These are phyloP conservation scores for Rhysida immarginata DNA, from an alignment of 1,140 invertebrate genomes.

Conservation along the genomic window DNA sequence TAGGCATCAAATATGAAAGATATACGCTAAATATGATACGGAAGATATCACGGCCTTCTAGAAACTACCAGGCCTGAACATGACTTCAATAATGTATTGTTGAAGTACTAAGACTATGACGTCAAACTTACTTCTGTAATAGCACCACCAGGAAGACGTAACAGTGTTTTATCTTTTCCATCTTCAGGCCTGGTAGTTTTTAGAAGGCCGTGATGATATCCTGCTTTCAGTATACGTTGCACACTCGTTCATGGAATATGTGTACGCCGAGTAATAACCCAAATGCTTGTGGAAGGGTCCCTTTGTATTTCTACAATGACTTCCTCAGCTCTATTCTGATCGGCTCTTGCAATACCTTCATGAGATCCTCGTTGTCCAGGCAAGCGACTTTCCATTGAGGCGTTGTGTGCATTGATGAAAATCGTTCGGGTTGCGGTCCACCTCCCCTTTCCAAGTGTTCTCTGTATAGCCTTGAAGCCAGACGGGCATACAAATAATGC, in stretches of 20 bases:
- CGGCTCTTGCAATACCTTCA: not conserved
- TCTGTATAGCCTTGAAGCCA: not conserved
- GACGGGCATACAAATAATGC: no score
- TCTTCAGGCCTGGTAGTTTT: no score
- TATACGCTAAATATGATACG: not conserved
- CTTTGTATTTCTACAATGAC: not conserved
- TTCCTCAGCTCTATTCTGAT: not conserved
- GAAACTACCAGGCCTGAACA: no score
- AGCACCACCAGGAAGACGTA: no score
- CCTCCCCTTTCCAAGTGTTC: not conserved
- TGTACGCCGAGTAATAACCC: not conserved
- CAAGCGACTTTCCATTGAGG: not conserved
- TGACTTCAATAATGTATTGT: no score
- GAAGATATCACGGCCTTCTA: not conserved
- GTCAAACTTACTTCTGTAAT: no score
- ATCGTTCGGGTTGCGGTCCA: not conserved
- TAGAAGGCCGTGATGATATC: no score
- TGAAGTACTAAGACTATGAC: no score
- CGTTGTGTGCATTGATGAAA: not conserved
- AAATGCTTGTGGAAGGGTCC: not conserved
- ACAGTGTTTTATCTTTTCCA: no score
- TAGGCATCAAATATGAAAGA: not conserved
- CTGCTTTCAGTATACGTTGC: not conserved
- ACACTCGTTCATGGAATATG: not conserved
- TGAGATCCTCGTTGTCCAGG: not conserved